Conservation (phyloP, 1,140 invertebrate species). For the Euura lappo region DNA sequence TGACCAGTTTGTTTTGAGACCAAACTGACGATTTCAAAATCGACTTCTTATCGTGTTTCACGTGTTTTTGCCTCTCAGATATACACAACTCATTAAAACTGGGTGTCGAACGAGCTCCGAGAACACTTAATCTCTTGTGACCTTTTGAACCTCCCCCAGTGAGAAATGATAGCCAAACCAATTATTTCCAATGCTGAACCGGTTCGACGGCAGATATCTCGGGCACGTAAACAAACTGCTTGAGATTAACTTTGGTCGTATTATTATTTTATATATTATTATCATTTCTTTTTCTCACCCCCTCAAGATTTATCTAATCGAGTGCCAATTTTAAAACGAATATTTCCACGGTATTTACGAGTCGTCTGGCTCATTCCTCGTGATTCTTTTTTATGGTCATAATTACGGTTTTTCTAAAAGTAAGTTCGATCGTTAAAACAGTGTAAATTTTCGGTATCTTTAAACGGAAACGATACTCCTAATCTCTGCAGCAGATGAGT, state of each 20-base stretch:
- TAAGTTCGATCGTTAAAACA: no score
- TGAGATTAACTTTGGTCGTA: neutral
- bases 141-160: conserved; percentile 46
- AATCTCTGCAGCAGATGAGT: no score
- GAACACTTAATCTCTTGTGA: conserved; percentile 38
- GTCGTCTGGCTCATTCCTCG: no score
- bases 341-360: no score
- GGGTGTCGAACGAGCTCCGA: conserved; percentile 24
- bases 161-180: conserved; percentile 46
- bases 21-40: neutral
- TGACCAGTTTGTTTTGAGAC: neutral
- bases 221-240: conserved; percentile 45
- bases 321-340: no score
- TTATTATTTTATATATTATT: no score
- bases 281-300: no score
- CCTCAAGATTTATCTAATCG: no score
- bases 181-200: conserved; percentile 48
- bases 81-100: conserved; percentile 25
- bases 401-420: no score
- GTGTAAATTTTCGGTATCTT: no score
- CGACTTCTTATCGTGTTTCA: conserved; percentile 28
- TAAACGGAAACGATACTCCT: no score
- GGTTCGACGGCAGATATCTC: conserved; percentile 35
- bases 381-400: no score
- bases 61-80: conserved; percentile 20